Evolutionary conservation across 1,140 invertebrate species (phyloP), one percentile per base, ranked within the genome.

Genomic region (Chlorops oryzae): DNA sequence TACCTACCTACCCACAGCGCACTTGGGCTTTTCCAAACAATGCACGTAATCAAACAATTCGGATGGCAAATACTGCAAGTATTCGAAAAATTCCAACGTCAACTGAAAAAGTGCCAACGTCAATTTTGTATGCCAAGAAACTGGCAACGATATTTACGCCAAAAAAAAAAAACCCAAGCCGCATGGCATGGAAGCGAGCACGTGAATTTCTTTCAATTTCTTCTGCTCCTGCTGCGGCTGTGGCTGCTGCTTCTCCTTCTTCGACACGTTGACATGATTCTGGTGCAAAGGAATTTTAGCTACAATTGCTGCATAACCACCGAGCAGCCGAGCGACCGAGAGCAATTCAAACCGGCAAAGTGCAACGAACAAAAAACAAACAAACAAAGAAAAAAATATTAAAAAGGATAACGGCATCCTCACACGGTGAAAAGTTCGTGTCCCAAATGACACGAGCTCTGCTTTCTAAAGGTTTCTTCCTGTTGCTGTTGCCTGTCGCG

Each of bases 41-140:
- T 65, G 63, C 62, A 65, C 62, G 62, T 65, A 65, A 65, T 65
- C 62, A 65, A 65, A 65, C 62, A 65, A 65, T 65, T 65, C 63
- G 65, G 65, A 63, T 65, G 62, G 62, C 62, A 65, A 65, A 65
- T 63, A 65, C 61, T 65, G 62, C n/a, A n/a, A n/a, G n/a, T n/a
- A n/a, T n/a, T n/a, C n/a, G n/a, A n/a, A 64, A 64, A 65, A 65
- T 60, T 62, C 62, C 62, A 64, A 64, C 62, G 62, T 64, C 62
- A 64, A 64, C 62, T 65, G 62, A 57, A 65, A 65, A 65, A 63
- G 28, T 32, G 28, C 9, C 28, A 35, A 13, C 49, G 53, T 37
- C 43, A 25, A n/a, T n/a, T n/a, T n/a, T n/a, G n/a, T n/a, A n/a
- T n/a, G n/a, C n/a, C n/a, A 50, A 39, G 4, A 41, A 24, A 21